phyloP scores from a whole-genome alignment of 2,113 vertebrate genomes.

The Pogonocichla stellata region DNA sequence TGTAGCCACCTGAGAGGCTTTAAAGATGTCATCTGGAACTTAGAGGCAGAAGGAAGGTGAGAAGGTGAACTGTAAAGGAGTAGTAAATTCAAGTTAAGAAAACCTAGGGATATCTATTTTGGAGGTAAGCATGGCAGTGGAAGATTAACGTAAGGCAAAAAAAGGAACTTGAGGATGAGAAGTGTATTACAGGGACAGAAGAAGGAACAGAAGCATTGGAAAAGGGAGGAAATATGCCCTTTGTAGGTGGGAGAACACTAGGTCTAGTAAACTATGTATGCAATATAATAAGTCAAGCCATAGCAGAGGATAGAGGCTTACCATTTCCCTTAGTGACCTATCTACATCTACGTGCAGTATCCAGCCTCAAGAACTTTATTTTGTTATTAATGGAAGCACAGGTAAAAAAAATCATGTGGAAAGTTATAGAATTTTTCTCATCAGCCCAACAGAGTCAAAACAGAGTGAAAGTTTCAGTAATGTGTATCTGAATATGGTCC shows the following conservation, averaged over 20 bases:
- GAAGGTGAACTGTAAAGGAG: neutral
- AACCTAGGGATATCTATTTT: neutral
- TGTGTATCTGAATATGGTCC: accelerated
- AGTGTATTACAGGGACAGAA: neutral
- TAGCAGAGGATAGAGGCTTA: neutral
- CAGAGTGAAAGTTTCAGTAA: neutral
- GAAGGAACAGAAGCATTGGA: neutral
- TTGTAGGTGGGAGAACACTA: neutral
- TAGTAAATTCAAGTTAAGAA: neutral
- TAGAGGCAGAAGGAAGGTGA: neutral
- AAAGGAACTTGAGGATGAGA: neutral
- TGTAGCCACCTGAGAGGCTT: neutral
- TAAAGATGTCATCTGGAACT: neutral
- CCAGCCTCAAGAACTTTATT: neutral
- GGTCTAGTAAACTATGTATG: neutral
- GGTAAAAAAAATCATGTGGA: neutral
- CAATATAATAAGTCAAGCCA: neutral
- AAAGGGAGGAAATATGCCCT: neutral
- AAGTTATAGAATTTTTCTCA: neutral
- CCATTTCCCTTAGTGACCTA: neutral
- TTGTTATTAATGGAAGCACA: neutral
- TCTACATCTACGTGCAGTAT: neutral
- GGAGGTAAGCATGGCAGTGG: neutral
- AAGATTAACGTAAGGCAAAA: neutral
- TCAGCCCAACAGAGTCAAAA: neutral